Conservation (phyloP, 30 jellyfish, hydroid and myxozoan genomes). For the Turritopsis rubra region DNA sequence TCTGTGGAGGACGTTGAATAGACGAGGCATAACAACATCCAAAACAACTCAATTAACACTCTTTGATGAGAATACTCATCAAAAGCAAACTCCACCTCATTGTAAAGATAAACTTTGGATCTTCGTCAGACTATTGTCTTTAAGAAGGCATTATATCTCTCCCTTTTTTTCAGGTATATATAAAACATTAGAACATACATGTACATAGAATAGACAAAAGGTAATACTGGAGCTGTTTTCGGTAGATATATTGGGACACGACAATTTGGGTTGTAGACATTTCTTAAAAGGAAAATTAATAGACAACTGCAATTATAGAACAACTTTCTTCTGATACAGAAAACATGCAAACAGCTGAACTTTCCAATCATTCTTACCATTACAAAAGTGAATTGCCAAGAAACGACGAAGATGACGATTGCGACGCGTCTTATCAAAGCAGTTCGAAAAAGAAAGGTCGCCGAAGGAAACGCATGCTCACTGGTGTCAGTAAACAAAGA, state of each 20-base stretch:
- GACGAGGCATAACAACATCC: background rate
- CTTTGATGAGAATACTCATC: background rate
- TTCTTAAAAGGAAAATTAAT: background rate
- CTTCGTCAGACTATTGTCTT: background rate
- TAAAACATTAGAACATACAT: background rate
- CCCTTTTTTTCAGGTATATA: background rate
- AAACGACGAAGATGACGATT: background rate
- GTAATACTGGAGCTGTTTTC: background rate
- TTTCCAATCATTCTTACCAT: slow-evolving; percentile 17
- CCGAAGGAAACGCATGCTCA: slow-evolving; percentile 72
- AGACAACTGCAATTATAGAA: background rate
- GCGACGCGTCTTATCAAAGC: background rate
- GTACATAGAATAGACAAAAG: background rate
- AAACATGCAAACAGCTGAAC: slow-evolving; percentile 10
- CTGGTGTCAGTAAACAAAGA: slow-evolving; percentile 90
- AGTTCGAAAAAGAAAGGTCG: slow-evolving; percentile 41
- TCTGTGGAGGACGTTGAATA: background rate
- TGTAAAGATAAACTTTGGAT: background rate
- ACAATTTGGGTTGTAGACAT: background rate
- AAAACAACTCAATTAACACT: background rate
- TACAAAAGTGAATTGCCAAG: slow-evolving; percentile 13
- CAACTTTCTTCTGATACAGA: background rate
- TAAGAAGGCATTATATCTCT: too few relatives aligned
- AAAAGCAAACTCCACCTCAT: background rate
- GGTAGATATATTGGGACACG: background rate